These are phyloP conservation scores for Ceratotherium simum DNA, from an alignment of 2,113 vertebrate genomes.

Conservation along the genomic window DNA sequence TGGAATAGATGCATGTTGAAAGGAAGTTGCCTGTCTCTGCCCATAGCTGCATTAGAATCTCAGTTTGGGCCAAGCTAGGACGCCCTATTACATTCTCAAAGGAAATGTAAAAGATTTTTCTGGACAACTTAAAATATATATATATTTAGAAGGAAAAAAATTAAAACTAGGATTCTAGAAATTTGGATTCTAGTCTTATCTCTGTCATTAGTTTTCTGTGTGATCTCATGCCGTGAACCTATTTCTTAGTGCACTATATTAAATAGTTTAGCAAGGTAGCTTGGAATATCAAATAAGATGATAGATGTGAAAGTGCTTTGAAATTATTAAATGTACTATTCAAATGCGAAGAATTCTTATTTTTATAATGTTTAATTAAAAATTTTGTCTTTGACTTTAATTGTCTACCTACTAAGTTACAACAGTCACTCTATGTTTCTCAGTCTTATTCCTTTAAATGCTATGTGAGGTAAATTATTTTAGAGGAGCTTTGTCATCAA, in stretches of 20 bases:
- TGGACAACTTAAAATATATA: background rate
- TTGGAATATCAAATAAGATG: background rate
- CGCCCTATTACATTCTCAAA: background rate
- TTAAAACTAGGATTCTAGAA: background rate
- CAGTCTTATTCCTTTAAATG: background rate
- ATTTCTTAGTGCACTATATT: background rate
- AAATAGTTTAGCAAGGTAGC: background rate
- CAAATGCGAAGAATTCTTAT: background rate
- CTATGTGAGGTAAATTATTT: background rate
- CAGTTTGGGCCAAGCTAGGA: background rate
- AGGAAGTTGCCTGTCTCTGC: background rate
- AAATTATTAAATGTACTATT: conserved; percentile 23
- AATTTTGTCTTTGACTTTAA: background rate
- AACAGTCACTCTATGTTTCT: conserved; percentile 3
- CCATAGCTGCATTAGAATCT: background rate
- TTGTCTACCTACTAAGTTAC: background rate
- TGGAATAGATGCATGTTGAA: background rate
- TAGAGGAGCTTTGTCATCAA: background rate
- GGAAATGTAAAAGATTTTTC: background rate
- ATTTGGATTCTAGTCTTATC: background rate
- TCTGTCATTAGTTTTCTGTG: background rate
- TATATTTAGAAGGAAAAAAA: background rate
- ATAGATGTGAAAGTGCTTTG: background rate
- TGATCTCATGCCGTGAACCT: background rate
- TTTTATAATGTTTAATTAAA: conserved; percentile 32